Evolutionary conservation across 2,888 invertebrate genomes (phyloP).

Genomic region (Latheticus oryzae): DNA sequence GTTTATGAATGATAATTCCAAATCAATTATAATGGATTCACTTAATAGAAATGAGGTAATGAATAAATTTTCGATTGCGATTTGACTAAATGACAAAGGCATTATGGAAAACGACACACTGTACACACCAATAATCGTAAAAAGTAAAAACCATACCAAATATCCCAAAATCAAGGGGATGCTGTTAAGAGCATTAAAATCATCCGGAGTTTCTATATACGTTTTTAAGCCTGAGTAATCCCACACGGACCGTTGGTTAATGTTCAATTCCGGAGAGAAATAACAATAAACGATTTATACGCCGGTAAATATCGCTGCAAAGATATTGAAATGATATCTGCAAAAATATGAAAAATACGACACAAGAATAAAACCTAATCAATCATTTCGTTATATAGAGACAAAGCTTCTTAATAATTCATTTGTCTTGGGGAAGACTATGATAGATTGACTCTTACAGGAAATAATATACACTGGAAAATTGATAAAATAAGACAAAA

Average conservation of each 20-base stretch:
- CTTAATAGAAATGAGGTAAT: constrained; percentile 5
- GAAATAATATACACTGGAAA: neutral
- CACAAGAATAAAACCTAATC: constrained; percentile 14
- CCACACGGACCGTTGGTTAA: constrained; percentile 22
- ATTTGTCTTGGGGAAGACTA: constrained; percentile 29
- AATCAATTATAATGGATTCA: constrained; percentile 17
- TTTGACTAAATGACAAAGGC: constrained; percentile 4
- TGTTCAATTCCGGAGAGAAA: constrained; percentile 23
- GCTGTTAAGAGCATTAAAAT: constrained; percentile 36
- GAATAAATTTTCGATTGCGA: neutral
- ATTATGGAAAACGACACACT: constrained; percentile 22
- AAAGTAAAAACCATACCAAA: constrained; percentile 39
- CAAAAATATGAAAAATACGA: constrained; percentile 4
- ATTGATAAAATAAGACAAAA: neutral
- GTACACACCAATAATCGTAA: constrained; percentile 28
- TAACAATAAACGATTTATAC: constrained; percentile 8
- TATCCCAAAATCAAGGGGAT: constrained; percentile 32
- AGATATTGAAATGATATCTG: constrained; percentile 6
- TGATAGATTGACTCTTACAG: constrained; percentile 13
- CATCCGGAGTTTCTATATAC: constrained; percentile 27
- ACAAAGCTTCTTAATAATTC: constrained; percentile 33
- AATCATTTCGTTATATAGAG: constrained; percentile 23
- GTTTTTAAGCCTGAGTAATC: constrained; percentile 37
- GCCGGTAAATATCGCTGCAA: neutral
- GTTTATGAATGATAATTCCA: constrained; percentile 18